phyloP scores from a whole-genome alignment of 2,888 invertebrate species.

The Hydrotaea diabolus region DNA sequence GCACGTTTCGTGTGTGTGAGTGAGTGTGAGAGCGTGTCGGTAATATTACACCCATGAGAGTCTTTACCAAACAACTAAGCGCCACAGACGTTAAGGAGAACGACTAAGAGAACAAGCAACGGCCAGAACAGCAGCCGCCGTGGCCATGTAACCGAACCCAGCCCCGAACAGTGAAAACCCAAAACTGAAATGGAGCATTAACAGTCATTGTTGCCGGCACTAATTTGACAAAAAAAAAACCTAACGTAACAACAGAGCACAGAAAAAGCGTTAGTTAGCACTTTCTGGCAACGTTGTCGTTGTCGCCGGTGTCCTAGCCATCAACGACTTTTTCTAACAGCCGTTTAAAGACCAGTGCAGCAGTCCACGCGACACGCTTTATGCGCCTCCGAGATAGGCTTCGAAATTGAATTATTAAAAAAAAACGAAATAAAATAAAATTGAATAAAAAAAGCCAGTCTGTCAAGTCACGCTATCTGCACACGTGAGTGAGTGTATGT shows the following conservation, averaged over 20 bases:
- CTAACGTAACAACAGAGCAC: background rate
- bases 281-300: slow-evolving; percentile 6
- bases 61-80: slow-evolving; percentile 43
- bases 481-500: background rate
- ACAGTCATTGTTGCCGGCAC: slow-evolving; percentile 16
- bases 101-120: background rate
- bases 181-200: slow-evolving; percentile 37
- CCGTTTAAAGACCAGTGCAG: slow-evolving; percentile 31
- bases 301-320: slow-evolving; percentile 16
- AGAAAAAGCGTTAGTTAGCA: slow-evolving; percentile 33
- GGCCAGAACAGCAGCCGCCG: background rate
- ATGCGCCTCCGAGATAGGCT: background rate
- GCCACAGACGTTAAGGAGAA: background rate
- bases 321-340: slow-evolving; percentile 20
- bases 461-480: slow-evolving; percentile 16
- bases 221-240: slow-evolving; percentile 40
- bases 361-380: too few species aligned
- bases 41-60: slow-evolving; percentile 59
- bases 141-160: background rate
- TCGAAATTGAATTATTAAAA: slow-evolving; percentile 21
- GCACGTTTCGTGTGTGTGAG: background rate
- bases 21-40: slow-evolving; percentile 5
- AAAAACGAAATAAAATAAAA: slow-evolving; percentile 21
- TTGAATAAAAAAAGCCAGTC: slow-evolving; percentile 26
- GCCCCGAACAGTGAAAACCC: background rate